phyloP scores from a whole-genome alignment of 2,797 vertebrate genomes.

The Anguilla pacifica region DNA sequence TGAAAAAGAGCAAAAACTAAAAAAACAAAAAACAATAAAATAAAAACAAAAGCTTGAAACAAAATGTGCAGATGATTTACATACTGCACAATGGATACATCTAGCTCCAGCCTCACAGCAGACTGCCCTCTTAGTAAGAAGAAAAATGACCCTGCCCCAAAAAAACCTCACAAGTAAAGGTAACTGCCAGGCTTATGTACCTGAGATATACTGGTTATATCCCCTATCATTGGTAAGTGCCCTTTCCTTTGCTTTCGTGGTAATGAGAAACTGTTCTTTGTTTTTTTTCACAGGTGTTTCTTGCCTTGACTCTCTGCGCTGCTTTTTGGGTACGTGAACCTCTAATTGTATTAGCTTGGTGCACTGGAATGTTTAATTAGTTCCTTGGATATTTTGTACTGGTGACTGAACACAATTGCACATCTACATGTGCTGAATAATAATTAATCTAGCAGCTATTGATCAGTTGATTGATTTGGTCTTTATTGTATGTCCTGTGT shows the following conservation, averaged over 20 bases:
- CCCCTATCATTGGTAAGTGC: neutral
- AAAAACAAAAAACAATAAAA: too few relatives aligned
- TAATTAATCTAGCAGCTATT: neutral
- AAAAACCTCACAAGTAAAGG: neutral
- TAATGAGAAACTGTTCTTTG: neutral
- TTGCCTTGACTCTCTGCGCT: slow-evolving; percentile 86
- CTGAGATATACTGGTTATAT: neutral
- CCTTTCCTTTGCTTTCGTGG: neutral
- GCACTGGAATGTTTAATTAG: neutral
- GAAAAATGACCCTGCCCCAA: too few relatives aligned
- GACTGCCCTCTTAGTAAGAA: too few relatives aligned
- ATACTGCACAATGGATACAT: neutral
- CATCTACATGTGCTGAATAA: neutral
- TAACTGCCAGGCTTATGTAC: neutral
- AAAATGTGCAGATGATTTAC: too few relatives aligned
- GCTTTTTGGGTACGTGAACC: slow-evolving; percentile 88
- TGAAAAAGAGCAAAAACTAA: too few relatives aligned
- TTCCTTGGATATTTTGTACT: neutral
- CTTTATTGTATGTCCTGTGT: neutral
- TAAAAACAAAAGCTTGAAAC: too few relatives aligned
- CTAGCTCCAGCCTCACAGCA: too few relatives aligned
- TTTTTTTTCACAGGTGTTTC: slow-evolving; percentile 76
- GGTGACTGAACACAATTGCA: neutral
- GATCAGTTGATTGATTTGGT: neutral
- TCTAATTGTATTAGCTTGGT: neutral